A percentile compares a stretch with the other conserved stretches of the same genome.
Conservation (phyloP, 2,113 vertebrate species). For the Phaetusa simplex region DNA sequence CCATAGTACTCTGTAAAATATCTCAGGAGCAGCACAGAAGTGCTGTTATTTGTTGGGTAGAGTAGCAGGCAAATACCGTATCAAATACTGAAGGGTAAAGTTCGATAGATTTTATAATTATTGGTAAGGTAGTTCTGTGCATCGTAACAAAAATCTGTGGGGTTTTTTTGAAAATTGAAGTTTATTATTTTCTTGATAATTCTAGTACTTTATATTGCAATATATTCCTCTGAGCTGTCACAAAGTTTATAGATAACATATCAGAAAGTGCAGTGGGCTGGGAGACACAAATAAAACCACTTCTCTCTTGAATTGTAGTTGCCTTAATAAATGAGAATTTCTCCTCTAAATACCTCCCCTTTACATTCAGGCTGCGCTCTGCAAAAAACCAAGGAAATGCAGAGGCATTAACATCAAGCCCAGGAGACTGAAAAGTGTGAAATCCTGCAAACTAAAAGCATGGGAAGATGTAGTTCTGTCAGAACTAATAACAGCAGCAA, state of each 20-base stretch:
- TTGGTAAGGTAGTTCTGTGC: not conserved
- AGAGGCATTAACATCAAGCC: not conserved
- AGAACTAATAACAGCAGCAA: not conserved
- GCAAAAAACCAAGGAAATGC: not conserved
- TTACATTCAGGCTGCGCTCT: not conserved
- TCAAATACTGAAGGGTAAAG: no score
- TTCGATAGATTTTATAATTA: not conserved
- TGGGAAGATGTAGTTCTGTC: not conserved
- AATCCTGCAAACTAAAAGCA: not conserved
- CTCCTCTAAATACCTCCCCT: not conserved
- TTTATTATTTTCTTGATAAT: not conserved
- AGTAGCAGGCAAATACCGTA: not conserved
- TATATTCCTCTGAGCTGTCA: not conserved
- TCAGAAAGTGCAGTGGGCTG: not conserved
- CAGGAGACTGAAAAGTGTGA: not conserved
- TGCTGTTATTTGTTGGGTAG: not conserved
- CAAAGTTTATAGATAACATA: not conserved
- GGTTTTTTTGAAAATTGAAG: not conserved
- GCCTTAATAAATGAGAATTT: not conserved
- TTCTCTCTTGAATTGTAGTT: not conserved
- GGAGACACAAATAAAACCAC: not conserved
- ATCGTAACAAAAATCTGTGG: not conserved
- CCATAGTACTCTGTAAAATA: not conserved
- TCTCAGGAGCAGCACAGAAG: not conserved
- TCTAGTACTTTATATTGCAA: not conserved